Percentiles rank a stretch among this genome's conserved stretches.
Evolutionary conservation across 2,113 vertebrate genomes (phyloP).

Genomic region (Pomatostomus ruficeps): DNA sequence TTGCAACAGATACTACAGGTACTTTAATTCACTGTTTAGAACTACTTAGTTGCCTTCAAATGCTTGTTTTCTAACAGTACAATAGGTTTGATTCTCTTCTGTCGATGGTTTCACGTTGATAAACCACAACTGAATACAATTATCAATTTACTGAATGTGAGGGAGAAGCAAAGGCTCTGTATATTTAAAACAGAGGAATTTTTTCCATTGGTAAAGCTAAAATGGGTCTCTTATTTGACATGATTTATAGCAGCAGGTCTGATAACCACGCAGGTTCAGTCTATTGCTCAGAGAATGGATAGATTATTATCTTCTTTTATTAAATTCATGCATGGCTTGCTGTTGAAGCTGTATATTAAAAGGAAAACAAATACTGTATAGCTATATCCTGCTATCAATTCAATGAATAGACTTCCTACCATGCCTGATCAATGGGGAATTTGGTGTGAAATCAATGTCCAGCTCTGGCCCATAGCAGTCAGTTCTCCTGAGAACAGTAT

Average conservation of each 20-base stretch:
- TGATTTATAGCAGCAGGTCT: constrained; percentile 54
- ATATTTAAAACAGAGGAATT: background rate
- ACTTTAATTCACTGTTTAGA: background rate
- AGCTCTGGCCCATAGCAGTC: background rate
- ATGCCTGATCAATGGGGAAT: constrained; percentile 40
- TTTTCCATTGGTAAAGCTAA: background rate
- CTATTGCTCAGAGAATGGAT: constrained; percentile 16
- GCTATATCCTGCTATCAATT: constrained; percentile 39
- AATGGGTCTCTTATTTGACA: constrained; percentile 28
- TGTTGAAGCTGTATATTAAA: constrained; percentile 51
- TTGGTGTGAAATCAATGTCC: constrained; percentile 54
- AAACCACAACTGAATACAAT: background rate
- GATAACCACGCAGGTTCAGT: constrained; percentile 38
- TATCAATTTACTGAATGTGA: background rate
- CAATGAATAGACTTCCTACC: constrained; percentile 38
- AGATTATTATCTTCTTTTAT: constrained; percentile 66
- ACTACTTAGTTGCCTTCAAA: background rate
- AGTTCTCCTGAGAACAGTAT: constrained; percentile 50
- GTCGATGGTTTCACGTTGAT: background rate
- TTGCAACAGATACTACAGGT: background rate
- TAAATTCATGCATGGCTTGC: constrained; percentile 57
- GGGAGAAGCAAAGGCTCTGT: background rate
- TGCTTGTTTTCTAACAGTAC: background rate
- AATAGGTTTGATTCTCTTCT: background rate
- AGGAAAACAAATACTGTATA: constrained; percentile 52